A percentile compares a stretch with the other conserved stretches of the same genome.
Conservation (phyloP, 2,888 invertebrate genomes). For the Melinaea marsaeus region DNA sequence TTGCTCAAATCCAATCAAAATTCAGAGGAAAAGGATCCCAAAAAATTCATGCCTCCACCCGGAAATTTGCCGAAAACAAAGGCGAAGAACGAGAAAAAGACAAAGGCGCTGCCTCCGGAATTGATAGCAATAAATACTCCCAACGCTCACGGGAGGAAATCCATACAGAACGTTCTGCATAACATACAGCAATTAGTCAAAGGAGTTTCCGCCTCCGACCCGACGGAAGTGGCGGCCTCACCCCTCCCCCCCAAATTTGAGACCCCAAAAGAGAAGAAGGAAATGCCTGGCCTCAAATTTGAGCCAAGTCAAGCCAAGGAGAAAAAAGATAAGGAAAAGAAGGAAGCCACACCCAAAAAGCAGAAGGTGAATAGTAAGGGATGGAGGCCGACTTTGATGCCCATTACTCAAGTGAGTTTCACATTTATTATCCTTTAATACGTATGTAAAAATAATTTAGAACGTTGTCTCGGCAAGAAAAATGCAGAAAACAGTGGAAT, state of each 20-base stretch:
- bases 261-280: conserved; percentile 48
- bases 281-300: conserved; percentile 45
- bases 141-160: conserved; percentile 62
- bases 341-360: conserved; percentile 56
- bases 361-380: conserved; percentile 78
- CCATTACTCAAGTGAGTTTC: conserved; percentile 74
- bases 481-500: no score
- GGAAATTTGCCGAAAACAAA: conserved; percentile 49
- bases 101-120: conserved; percentile 74
- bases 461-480: no score
- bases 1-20: conserved; percentile 62
- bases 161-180: conserved; percentile 69
- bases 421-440: neutral
- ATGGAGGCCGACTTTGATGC: conserved; percentile 85
- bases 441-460: no score
- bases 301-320: conserved; percentile 47
- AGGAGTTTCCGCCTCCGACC: conserved; percentile 67
- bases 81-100: conserved; percentile 48
- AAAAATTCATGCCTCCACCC: conserved; percentile 60
- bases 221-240: conserved; percentile 64
- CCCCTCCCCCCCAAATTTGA: conserved; percentile 51
- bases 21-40: conserved; percentile 52
- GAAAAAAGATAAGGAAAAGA: conserved; percentile 57
- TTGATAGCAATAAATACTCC: conserved; percentile 78
- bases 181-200: conserved; percentile 73